These are phyloP conservation scores for Bombyx mori DNA, from an alignment of 1,140 invertebrate species.

Conservation along the genomic window DNA sequence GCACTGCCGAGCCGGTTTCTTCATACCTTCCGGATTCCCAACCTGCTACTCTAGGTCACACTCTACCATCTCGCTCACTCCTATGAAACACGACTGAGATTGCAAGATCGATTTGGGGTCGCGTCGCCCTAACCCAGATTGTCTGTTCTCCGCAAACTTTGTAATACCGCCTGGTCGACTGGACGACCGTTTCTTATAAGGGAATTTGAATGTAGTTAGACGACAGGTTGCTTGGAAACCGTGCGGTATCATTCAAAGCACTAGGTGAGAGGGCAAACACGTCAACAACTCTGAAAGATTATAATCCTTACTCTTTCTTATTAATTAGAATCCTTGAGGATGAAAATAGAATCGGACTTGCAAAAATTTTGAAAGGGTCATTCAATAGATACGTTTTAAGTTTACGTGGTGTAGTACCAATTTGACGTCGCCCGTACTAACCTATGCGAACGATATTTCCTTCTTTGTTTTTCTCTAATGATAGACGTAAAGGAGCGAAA, in stretches of 20 bases:
- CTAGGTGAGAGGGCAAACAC: too few relatives aligned
- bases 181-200: constrained; percentile 3
- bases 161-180: constrained; percentile 33
- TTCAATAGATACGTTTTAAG: constrained; percentile 9
- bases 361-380: constrained; percentile 5
- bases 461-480: not conserved
- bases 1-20: constrained; percentile 60
- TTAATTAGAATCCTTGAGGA: not conserved
- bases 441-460: not conserved
- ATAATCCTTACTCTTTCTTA: not conserved
- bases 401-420: constrained; percentile 5
- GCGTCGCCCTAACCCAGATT: constrained; percentile 65
- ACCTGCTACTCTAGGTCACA: constrained; percentile 66
- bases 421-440: not conserved
- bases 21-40: constrained; percentile 67
- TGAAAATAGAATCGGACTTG: not conserved
- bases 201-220: not conserved
- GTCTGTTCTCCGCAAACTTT: constrained; percentile 41
- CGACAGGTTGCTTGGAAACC: too few relatives aligned
- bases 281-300: not conserved
- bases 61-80: constrained; percentile 40
- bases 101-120: constrained; percentile 52
- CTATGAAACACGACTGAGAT: constrained; percentile 27
- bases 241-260: too few relatives aligned
- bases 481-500: not conserved